Evolutionary conservation across 2,113 vertebrate genomes (phyloP).

Genomic region (Labeo rohita): DNA sequence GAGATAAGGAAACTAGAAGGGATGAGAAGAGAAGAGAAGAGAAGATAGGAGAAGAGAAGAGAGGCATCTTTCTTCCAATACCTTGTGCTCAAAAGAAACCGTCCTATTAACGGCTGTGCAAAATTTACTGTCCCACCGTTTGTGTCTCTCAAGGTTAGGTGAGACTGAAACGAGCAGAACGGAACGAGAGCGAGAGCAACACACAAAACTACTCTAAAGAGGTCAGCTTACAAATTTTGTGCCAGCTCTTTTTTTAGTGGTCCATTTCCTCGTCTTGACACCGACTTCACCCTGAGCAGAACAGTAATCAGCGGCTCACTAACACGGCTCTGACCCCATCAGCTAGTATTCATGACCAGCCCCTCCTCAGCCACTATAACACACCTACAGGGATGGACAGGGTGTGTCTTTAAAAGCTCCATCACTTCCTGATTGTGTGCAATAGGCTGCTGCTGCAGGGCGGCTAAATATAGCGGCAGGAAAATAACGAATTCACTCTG

Average conservation of each 20-base stretch:
- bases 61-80: constrained; percentile 1
- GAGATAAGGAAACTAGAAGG: neutral
- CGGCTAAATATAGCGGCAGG: constrained; percentile 65
- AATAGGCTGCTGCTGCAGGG: constrained; percentile 45
- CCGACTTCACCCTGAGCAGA: constrained; percentile 33
- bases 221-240: constrained; percentile 74
- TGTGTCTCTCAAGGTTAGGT: constrained; percentile 45
- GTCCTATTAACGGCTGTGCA: constrained; percentile 11
- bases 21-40: neutral
- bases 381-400: constrained; percentile 61
- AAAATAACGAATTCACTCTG: constrained; percentile 8
- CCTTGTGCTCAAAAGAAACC: constrained; percentile 1
- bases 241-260: constrained; percentile 53
- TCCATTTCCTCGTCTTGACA: constrained; percentile 43
- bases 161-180: constrained; percentile 34
- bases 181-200: constrained; percentile 52
- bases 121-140: constrained; percentile 39
- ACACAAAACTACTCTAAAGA: constrained; percentile 68
- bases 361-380: constrained; percentile 36
- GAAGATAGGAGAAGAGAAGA: neutral
- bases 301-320: constrained; percentile 38
- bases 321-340: constrained; percentile 22
- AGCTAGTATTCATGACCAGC: constrained; percentile 6
- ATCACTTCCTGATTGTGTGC: constrained; percentile 63
- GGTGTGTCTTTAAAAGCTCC: constrained; percentile 67